These are phyloP conservation scores for Cephus sareptanus DNA, from an alignment of 2,888 invertebrate genomes.

Conservation along the genomic window DNA sequence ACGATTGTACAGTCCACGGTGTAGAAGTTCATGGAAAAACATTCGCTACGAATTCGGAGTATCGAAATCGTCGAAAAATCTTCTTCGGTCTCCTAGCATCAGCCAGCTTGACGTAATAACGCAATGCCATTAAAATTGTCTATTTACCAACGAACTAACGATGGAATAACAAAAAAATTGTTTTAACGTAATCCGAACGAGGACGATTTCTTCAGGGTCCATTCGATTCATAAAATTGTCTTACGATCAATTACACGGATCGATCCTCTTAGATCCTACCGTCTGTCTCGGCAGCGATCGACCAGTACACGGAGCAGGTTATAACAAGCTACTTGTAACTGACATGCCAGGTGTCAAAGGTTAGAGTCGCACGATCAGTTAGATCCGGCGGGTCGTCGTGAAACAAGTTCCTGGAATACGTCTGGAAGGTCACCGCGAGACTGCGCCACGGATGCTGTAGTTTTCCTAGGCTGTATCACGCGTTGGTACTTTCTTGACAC, in stretches of 20 bases:
- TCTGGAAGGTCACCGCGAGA: background rate
- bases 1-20: background rate
- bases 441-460: background rate
- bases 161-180: background rate
- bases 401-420: background rate
- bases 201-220: background rate
- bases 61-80: background rate
- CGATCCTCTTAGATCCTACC: background rate
- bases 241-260: background rate
- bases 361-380: slow-evolving; percentile 8
- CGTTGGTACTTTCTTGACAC: background rate
- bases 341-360: slow-evolving; percentile 8
- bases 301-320: background rate
- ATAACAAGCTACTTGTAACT: slow-evolving; percentile 6
- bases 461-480: background rate
- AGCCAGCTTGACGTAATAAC: background rate
- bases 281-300: background rate
- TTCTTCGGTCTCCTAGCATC: background rate
- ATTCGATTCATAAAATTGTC: background rate
- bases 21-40: background rate
- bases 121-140: background rate
- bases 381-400: slow-evolving; percentile 3
- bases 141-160: background rate
- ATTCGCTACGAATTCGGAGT: background rate
- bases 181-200: background rate